Evolutionary conservation across 1,140 invertebrate species (phyloP), one percentile per base, ranked within the genome.

Genomic region (Tribolium castaneum): DNA sequence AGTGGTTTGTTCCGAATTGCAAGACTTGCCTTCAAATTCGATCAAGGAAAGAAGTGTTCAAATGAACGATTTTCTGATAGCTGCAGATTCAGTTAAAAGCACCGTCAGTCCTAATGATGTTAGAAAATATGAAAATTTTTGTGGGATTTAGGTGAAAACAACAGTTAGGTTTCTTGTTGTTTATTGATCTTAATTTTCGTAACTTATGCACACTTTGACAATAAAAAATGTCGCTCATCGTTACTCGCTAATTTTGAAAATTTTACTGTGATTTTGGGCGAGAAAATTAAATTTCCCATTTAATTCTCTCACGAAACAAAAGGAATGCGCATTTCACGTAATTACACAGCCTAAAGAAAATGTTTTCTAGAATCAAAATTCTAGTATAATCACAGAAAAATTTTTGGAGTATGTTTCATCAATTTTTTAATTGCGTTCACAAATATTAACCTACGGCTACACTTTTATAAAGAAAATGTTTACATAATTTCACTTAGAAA

Each of bases 41-140:
- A 81, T 85, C 6, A 78, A 62, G 56, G 80, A 80, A 5, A 62
- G 84, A 71, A 25, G 56, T 35, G 49, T 82, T 13, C 77, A 74
- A 59, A 30, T 81, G 1, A 35, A 50, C 6, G 85, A 86, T 70
- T 75, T 85, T 35, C 70, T 83, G 1, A 75, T 77, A 30, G 82
- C 82, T 16, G 49, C 79, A 6, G 59, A 83, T 45, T 70, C 71
- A 30, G 54, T 81, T 39, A 80, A 70, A 9, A 13, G 30, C 6
- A 85, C 82, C 2, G 81, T 85, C n/a, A 77, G 39, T n/a, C n/a
- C 22, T 9, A 74, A 62, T 25, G 80, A 83, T 45, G 30, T 84
- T 25, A 50, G 72, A 22, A 85, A 80, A 78, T 85, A 83, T 81
- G 80, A 85, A 30, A 50, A 22, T 6, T 83, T 83, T 75, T 13